Conservation (phyloP, 2,113 vertebrate genomes). For the Corythoichthys haematopterus region DNA sequence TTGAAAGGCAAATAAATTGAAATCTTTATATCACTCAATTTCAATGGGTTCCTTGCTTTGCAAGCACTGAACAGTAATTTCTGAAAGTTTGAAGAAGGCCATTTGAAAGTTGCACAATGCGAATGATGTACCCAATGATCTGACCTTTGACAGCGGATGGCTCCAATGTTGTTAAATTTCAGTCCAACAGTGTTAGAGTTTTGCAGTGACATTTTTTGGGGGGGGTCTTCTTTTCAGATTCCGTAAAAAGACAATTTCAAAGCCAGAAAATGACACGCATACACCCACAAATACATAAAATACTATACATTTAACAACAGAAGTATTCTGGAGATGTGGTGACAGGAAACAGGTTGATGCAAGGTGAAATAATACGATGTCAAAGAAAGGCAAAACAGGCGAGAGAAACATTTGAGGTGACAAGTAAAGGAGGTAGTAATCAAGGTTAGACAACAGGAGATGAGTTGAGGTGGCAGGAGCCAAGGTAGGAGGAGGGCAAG, state of each 20-base stretch:
- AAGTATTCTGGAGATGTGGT: not conserved
- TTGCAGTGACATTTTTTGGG: not conserved
- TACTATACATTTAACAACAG: not conserved
- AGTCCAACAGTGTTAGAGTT: not conserved
- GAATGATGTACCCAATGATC: not conserved
- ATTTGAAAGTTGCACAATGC: not conserved
- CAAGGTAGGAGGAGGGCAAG: constrained; percentile 40
- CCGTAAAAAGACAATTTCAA: not conserved
- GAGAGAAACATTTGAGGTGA: not conserved
- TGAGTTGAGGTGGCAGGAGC: constrained; percentile 49
- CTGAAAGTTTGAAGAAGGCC: not conserved
- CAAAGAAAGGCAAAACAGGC: not conserved
- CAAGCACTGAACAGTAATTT: not conserved
- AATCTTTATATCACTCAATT: not conserved
- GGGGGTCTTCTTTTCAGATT: not conserved
- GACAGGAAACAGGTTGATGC: not conserved
- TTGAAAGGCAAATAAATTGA: constrained; percentile 4
- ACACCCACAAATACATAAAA: not conserved
- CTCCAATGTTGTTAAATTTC: not conserved
- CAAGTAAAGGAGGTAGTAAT: not conserved
- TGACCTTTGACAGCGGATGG: not conserved
- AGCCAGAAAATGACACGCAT: not conserved
- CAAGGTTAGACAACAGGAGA: constrained; percentile 9
- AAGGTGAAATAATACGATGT: not conserved
- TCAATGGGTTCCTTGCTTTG: not conserved